These are phyloP conservation scores for Botia almorhae DNA, from an alignment of 2,797 vertebrate genomes.

Conservation along the genomic window DNA sequence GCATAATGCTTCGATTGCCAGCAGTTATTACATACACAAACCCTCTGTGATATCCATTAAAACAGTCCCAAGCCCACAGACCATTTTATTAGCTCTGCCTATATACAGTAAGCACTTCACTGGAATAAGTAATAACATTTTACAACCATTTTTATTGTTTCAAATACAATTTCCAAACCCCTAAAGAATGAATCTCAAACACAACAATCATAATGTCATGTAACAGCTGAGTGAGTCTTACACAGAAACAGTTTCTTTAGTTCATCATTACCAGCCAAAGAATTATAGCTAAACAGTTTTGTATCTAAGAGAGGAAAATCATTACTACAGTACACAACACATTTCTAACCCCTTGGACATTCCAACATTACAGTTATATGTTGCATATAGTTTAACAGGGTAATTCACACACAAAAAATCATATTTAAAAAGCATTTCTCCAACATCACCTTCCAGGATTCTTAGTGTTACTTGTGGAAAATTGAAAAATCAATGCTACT, in stretches of 20 bases:
- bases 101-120: slow-evolving; percentile 4
- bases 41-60: slow-evolving; percentile 3
- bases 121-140: slow-evolving; percentile 21
- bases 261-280: slow-evolving; percentile 2
- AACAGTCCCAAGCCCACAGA: neutral
- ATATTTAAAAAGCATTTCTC: neutral
- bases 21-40: slow-evolving; percentile 12
- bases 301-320: neutral
- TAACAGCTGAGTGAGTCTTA: slow-evolving; percentile 13
- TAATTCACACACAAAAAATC: neutral
- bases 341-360: neutral
- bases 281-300: slow-evolving; percentile 8
- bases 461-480: neutral
- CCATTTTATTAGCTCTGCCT: neutral
- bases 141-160: slow-evolving; percentile 30
- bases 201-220: slow-evolving; percentile 12
- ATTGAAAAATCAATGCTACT: neutral
- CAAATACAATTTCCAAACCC: slow-evolving; percentile 33
- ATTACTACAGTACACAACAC: neutral
- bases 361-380: neutral
- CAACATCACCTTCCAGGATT: neutral
- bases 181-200: slow-evolving; percentile 28
- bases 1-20: neutral
- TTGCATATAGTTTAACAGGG: neutral
- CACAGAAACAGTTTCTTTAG: neutral